A percentile compares a stretch with the other conserved stretches of the same genome.
Conservation (phyloP, 2,888 invertebrate species). For the Nasonia oneida region DNA sequence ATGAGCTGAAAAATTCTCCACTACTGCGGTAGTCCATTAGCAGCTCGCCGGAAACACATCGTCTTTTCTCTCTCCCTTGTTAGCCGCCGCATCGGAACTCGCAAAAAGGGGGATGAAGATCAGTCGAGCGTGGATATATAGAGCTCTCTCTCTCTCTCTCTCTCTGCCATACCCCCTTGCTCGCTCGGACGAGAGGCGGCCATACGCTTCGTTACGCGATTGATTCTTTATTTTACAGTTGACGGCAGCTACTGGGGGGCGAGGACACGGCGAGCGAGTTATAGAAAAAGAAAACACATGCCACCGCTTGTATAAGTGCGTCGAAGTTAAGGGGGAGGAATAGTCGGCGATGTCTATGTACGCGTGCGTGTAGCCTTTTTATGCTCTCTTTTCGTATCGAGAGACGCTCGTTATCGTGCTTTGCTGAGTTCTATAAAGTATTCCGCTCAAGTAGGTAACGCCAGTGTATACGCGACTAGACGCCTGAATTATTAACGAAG, state of each 20-base stretch:
- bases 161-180: constrained; percentile 59
- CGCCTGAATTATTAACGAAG: no score
- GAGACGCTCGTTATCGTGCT: not conserved
- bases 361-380: not conserved
- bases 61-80: constrained; percentile 67
- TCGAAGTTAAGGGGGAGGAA: no score
- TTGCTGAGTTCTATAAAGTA: not conserved
- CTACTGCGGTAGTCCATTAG: constrained; percentile 56
- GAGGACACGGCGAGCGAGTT: not conserved
- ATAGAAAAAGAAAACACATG: constrained; percentile 42
- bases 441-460: no score
- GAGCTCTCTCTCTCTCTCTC: constrained; percentile 64
- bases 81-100: constrained; percentile 67
- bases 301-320: not conserved
- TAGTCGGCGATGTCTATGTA: not conserved
- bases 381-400: not conserved
- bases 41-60: constrained; percentile 54
- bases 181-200: constrained; percentile 39
- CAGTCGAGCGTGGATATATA: constrained; percentile 73
- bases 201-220: constrained; percentile 77
- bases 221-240: constrained; percentile 79
- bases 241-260: constrained; percentile 59
- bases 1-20: constrained; percentile 59
- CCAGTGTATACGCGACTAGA: no score
- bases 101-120: constrained; percentile 73